Conservation (phyloP, 2,797 vertebrate species). For the Platyrinchus mystaceus region DNA sequence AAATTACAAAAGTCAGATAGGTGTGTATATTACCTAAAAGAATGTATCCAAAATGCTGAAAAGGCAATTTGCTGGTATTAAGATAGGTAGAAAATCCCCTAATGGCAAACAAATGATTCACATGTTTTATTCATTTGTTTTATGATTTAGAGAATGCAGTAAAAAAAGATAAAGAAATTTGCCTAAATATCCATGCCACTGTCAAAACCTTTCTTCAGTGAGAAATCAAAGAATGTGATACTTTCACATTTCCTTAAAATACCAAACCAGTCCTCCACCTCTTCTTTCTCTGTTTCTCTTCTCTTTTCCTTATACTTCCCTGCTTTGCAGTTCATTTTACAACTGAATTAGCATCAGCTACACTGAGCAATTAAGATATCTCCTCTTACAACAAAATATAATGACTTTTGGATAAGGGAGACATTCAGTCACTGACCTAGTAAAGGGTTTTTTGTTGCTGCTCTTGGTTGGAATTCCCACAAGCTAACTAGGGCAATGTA, state of each 20-base stretch:
- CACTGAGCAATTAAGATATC: neutral
- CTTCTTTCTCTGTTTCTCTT: neutral
- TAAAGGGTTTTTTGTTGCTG: neutral
- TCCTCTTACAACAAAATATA: neutral
- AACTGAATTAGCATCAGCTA: neutral
- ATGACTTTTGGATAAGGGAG: neutral
- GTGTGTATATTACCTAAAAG: neutral
- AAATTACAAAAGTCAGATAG: neutral
- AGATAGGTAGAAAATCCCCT: neutral
- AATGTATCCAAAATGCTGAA: neutral
- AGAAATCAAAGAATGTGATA: neutral
- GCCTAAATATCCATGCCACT: neutral
- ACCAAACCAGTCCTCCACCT: neutral
- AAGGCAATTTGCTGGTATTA: neutral
- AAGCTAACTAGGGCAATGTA: neutral
- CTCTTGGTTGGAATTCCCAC: neutral
- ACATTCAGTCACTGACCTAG: accelerated
- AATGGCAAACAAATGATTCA: neutral
- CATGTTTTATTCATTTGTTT: neutral
- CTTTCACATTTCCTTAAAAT: neutral
- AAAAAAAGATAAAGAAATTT: neutral
- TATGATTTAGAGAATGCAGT: neutral
- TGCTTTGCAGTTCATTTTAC: neutral
- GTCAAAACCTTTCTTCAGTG: neutral
- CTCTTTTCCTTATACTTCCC: neutral